Base-by-base conservation (phyloP, 2,113 vertebrate species). In the Gobio gobio region DNA sequence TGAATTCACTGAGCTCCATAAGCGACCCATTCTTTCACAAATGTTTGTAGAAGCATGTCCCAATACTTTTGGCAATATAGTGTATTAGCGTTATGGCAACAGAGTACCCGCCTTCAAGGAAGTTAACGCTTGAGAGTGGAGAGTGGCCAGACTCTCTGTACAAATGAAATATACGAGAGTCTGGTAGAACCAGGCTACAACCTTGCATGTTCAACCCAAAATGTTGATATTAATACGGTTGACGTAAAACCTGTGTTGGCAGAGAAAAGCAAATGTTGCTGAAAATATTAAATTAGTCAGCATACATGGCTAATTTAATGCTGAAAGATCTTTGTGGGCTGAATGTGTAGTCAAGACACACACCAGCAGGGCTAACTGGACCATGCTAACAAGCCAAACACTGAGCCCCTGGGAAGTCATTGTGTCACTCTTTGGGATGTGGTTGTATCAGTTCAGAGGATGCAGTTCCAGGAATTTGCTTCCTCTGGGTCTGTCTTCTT, bases 321-420 rank as follows among this genome's bases (percentile, higher is more conserved):
- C n/a, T 0, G 1, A 12, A 73, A 73, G 70, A 73, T 45, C 40
- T 73, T 40, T n/a, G 1, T 72, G 68, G 3, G 40, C 22, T 47
- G 22, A 73, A 47, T 73, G 10, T 72, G 10, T 72, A 70, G 63
- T 72, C 43, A 43, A 22, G 0, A 59, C 22, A 24, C 58, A 9
- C n/a, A 59, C 7, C 58, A 59, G 58, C 9, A 59, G 10, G 58
- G n/a, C 22, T 61, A 61, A 61, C 22, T 10, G 24, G 59, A 61
- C 22, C 40, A 72, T 10, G 40, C 68, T n/a, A 45, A 72, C 36
- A n/a, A 45, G 66, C 66, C 66, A 70, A 72, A 72, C 22, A 0
- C 70, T 24, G 70, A 74, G 43, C 68, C n/a, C 40, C 24, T 47
- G 70, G 70, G 70, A 74, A 74, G 43, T 47, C 26, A 77, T 56